Evolutionary conservation across 2,113 vertebrate species (phyloP).

Genomic region (Oreocharis arfaki): DNA sequence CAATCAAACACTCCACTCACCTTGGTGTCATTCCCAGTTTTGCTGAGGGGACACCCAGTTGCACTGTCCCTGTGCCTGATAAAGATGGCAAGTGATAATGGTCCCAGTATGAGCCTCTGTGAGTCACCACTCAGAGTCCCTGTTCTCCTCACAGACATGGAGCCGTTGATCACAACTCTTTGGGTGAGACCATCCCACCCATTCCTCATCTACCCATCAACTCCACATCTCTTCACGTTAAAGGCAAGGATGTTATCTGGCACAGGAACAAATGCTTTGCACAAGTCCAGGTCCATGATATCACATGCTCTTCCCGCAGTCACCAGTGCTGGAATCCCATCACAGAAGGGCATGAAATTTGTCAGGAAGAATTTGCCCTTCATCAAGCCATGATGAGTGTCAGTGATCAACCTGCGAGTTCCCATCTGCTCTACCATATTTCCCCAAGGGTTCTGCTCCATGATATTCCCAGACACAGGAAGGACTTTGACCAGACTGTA

Average conservation of each 20-base stretch:
- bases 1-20: neutral
- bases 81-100: neutral
- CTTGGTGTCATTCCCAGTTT: neutral
- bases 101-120: accelerated
- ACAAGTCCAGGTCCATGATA: neutral
- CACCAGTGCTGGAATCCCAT: neutral
- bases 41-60: neutral
- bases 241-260: neutral
- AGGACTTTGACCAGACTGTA: neutral
- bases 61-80: neutral
- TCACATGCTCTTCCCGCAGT: neutral
- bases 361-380: neutral
- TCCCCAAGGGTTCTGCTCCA: neutral
- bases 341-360: neutral
- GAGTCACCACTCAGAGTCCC: neutral
- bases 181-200: neutral
- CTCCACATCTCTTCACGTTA: neutral
- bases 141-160: neutral
- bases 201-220: neutral
- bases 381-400: neutral
- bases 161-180: accelerated
- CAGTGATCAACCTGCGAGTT: neutral
- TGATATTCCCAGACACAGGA: neutral
- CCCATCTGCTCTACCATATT: neutral
- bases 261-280: neutral